Evolutionary conservation across 64 coral and sea anemone genomes (phyloP).

Genomic region (Pachyseris speciosa): DNA sequence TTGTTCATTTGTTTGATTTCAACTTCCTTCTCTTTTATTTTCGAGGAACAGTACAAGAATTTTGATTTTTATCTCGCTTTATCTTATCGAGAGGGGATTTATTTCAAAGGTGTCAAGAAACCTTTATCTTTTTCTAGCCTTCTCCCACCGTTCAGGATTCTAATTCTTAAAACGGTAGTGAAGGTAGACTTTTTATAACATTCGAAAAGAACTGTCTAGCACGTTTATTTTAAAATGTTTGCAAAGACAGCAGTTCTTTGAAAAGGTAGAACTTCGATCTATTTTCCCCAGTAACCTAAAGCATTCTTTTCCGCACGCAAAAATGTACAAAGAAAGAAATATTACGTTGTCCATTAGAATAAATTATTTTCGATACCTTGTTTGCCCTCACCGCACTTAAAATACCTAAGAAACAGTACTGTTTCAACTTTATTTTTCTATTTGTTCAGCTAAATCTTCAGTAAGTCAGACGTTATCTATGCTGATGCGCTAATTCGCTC

Average conservation of each 20-base stretch:
- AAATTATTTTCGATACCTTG: conserved; percentile 25
- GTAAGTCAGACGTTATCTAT: not conserved
- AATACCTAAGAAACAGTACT: conserved; percentile 19
- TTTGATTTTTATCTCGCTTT: conserved; percentile 56
- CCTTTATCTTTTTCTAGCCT: conserved; percentile 37
- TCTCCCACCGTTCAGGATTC: conserved; percentile 3
- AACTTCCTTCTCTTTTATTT: conserved; percentile 1
- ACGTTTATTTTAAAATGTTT: not conserved
- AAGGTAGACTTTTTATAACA: conserved; percentile 31
- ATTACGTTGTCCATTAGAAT: conserved; percentile 29
- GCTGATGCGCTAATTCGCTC: not conserved
- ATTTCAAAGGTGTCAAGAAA: conserved; percentile 37
- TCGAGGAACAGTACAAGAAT: conserved; percentile 32
- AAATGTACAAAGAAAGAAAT: conserved; percentile 4
- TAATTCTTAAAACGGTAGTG: conserved; percentile 56
- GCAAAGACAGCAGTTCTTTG: not conserved
- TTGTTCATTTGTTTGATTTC: not conserved
- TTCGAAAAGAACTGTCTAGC: conserved; percentile 9
- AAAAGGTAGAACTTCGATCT: not conserved
- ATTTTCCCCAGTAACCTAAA: not conserved
- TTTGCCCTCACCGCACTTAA: conserved; percentile 39
- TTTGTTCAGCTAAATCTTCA: conserved; percentile 20
- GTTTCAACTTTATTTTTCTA: not conserved
- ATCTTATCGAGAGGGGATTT: conserved; percentile 15
- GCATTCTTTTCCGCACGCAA: not conserved